A percentile compares a stretch with the other conserved stretches of the same genome.
phyloP scores from a whole-genome alignment of 2,113 vertebrate genomes.

The Kobus ellipsiprymnus region DNA sequence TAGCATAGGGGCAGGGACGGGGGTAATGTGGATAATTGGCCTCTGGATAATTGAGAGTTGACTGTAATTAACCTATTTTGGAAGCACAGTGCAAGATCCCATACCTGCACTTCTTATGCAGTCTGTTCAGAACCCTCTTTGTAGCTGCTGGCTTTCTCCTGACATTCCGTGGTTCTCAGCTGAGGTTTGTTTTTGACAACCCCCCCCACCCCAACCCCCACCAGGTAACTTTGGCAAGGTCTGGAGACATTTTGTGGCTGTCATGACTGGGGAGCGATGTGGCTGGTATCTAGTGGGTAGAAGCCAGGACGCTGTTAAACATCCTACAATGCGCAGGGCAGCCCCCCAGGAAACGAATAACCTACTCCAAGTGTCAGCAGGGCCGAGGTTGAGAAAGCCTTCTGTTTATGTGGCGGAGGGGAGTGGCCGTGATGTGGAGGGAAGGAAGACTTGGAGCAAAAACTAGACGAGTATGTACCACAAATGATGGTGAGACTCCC shows the following conservation, averaged over 20 bases:
- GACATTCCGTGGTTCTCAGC: neutral
- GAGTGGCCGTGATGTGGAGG: neutral
- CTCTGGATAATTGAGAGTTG: constrained; percentile 46
- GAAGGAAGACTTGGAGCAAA: neutral
- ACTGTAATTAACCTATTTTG: constrained; percentile 57
- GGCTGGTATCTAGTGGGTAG: neutral
- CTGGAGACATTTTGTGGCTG: neutral
- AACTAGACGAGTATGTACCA: accelerated
- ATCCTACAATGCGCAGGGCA: too few relatives aligned
- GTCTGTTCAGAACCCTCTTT: neutral
- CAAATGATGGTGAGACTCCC: too few relatives aligned
- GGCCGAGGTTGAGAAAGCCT: neutral
- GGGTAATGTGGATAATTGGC: constrained; percentile 29
- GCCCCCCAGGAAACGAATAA: neutral
- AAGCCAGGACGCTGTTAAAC: neutral
- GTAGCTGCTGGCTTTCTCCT: neutral
- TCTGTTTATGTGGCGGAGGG: neutral
- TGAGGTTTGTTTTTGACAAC: neutral
- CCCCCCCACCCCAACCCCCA: accelerated
- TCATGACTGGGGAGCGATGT: neutral
- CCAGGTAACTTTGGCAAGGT: neutral
- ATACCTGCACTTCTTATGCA: neutral
- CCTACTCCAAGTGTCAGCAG: neutral
- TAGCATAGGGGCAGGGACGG: neutral
- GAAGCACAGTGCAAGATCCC: neutral